Evolutionary conservation across 2,888 invertebrate species (phyloP).

Genomic region (Blastobasis adustella): DNA sequence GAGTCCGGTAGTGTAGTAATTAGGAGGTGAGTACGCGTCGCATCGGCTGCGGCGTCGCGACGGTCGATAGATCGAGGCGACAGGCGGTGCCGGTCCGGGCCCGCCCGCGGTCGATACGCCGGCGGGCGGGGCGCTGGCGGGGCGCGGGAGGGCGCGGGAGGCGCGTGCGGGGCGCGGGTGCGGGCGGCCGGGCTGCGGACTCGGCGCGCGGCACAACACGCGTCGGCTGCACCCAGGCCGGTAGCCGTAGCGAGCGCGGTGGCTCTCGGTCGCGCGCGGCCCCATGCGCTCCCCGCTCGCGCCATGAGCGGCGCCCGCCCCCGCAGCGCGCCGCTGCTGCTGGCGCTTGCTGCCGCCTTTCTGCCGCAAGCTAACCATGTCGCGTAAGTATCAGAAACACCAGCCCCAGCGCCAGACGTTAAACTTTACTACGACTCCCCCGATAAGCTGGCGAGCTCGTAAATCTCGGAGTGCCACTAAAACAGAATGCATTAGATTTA

Average conservation of each 20-base stretch:
- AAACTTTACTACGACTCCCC: conserved; percentile 20
- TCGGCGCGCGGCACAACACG: conserved; percentile 30
- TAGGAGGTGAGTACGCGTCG: conserved; percentile 52
- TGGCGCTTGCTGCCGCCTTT: conserved; percentile 76
- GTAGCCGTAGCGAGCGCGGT: conserved; percentile 42
- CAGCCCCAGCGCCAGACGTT: conserved; percentile 4
- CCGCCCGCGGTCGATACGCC: conserved; percentile 48
- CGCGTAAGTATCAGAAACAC: conserved; percentile 70
- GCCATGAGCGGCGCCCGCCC: conserved; percentile 74
- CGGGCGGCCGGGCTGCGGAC: conserved; percentile 9
- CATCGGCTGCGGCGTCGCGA: conserved; percentile 55
- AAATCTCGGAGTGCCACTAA: conserved; percentile 30
- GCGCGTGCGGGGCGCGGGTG: conserved; percentile 42
- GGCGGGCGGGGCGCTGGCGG: conserved; percentile 36
- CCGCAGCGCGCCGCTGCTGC: conserved; percentile 74
- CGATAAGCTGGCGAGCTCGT: conserved; percentile 27
- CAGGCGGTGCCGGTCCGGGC: conserved; percentile 64
- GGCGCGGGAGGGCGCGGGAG: conserved; percentile 40
- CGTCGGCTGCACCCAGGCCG: conserved; percentile 38
- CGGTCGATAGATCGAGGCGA: conserved; percentile 59
- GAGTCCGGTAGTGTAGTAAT: conserved; percentile 45
- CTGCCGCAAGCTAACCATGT: conserved; percentile 76
- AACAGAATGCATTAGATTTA: conserved; percentile 34
- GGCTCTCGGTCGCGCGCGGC: conserved; percentile 30
- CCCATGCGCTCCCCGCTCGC: conserved; percentile 60